Evolutionary conservation across 2,113 vertebrate genomes (phyloP), one percentile per base, ranked within the genome.

Genomic region (Rattus rattus): DNA sequence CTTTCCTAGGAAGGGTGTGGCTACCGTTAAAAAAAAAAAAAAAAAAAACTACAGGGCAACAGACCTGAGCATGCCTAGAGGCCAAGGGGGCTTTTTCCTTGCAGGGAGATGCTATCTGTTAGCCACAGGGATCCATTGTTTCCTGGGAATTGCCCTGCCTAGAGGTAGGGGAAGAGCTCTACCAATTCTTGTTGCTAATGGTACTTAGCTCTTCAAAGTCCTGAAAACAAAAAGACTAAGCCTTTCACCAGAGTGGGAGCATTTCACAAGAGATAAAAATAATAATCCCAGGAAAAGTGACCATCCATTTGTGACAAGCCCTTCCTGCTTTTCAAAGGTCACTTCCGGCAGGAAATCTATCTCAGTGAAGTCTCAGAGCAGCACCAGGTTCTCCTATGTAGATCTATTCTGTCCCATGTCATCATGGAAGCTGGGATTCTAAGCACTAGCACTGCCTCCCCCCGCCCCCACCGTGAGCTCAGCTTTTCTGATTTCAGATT

Each of bases 401-500:
- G 69, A 72, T 26, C 33, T 75, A 13, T 92, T 63, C 92, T 69
- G 73, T 36, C 47, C n/a, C 69, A 33, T 39, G 81, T 59, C 52
- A 39, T 1, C 75, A 1, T 7, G 17, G 43, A 75, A 75, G 36
- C 90, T 65, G 39, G 90, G 8, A 43, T 36, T 80, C 56, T 61
- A 26, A 90, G 39, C 91, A 5, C 49, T 1, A 3, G 43, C 43
- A 43, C 43, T 43, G 43, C 43, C 43, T 3, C 43, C 43, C 43
- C 43, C 43, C 43, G 2, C 43, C 43, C 43, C 43, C 43, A 67
- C 59, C 36, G 24, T 88, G 90, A 96, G 61, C 28, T 94, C 89
- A 75, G 47, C 91, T 63, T 63, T 92, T 83, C 79, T 79, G 65
- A 80, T 61, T 81, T 81, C 26, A 92, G 54, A 94, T 92, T 91